These are phyloP conservation scores for Pocillopora verrucosa DNA, from an alignment of 64 coral and sea anemone genomes.

Conservation along the genomic window DNA sequence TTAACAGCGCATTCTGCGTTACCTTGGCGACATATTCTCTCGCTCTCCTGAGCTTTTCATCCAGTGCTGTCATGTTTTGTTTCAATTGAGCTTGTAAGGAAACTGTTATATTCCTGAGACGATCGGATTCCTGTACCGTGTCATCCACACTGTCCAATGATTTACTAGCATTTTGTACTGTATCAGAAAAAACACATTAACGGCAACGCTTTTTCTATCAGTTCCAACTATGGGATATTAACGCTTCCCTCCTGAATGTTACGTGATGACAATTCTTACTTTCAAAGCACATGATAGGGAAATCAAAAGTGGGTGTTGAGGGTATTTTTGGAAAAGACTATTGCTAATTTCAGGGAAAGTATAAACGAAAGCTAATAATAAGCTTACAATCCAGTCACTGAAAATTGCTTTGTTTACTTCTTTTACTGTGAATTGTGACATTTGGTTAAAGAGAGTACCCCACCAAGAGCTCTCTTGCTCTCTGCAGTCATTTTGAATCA, in stretches of 20 bases:
- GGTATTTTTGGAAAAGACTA: no score
- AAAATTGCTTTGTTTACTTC: no score
- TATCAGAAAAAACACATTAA: background rate
- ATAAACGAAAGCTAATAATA: no score
- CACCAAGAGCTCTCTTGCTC: no score
- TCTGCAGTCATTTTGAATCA: background rate
- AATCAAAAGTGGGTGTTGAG: no score
- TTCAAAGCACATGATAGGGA: no score
- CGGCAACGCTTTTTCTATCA: background rate
- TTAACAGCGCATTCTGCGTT: background rate
- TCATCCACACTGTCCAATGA: constrained; percentile 56
- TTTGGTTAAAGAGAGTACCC: no score
- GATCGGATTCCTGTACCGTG: constrained; percentile 34
- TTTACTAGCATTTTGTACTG: constrained; percentile 58
- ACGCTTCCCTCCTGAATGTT: background rate
- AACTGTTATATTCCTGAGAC: constrained; percentile 55
- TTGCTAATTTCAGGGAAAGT: no score
- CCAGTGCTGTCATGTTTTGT: constrained; percentile 62
- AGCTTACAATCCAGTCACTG: no score
- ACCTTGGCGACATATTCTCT: constrained; percentile 94
- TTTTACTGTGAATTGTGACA: no score
- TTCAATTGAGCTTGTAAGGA: constrained; percentile 41
- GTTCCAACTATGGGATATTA: background rate
- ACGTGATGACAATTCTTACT: background rate
- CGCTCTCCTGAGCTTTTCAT: constrained; percentile 66